These are phyloP conservation scores for Sprattus sprattus DNA, from an alignment of 2,113 vertebrate genomes.

Conservation along the genomic window DNA sequence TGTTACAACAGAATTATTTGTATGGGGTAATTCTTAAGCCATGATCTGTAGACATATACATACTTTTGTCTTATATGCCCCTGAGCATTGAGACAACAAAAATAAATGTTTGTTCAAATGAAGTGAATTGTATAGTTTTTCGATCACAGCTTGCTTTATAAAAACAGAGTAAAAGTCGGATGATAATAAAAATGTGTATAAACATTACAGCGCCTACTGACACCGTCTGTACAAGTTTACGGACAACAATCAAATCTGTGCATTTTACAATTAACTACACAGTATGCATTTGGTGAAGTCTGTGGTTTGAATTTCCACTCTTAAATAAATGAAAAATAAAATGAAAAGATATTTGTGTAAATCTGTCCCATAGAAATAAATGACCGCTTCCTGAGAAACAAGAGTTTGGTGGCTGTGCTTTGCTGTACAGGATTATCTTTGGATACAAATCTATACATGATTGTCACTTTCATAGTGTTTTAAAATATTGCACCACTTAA, in stretches of 20 bases:
- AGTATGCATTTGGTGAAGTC: not conserved
- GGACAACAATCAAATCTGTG: not conserved
- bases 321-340: too few species aligned
- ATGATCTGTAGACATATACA: not conserved
- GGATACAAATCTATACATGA: not conserved
- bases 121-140: not conserved
- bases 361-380: not conserved
- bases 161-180: not conserved
- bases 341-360: not conserved
- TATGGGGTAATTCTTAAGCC: not conserved
- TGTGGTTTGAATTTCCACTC: not conserved
- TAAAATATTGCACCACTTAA: not conserved
- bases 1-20: not conserved
- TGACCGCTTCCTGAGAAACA: not conserved
- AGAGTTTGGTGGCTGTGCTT: conserved; percentile 6
- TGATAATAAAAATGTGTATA: not conserved
- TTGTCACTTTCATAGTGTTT: not conserved
- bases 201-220: not conserved
- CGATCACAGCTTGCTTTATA: not conserved
- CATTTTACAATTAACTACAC: not conserved
- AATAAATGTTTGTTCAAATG: not conserved
- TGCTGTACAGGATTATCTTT: not conserved
- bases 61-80: not conserved
- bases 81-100: not conserved
- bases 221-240: not conserved